Base-by-base conservation (phyloP, 2,888 invertebrate species). In the Eupithecia exiguata region DNA sequence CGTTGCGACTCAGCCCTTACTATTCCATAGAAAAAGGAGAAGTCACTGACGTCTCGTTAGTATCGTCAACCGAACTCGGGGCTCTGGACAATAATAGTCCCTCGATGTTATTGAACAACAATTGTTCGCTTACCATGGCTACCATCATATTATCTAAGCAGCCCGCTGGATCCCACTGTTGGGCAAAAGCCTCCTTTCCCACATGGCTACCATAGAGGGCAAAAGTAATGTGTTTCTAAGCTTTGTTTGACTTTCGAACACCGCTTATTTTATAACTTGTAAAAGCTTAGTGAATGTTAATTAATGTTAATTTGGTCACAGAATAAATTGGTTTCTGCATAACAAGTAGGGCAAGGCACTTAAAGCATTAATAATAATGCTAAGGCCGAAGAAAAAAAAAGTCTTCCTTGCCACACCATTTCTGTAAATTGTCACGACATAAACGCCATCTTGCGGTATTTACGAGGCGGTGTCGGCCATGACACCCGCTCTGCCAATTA, bases 401-500 rank as follows among this genome's bases (percentile, higher is more conserved):
- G 5, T 10, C 46, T 49, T n/a, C 5, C 12, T 58, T 25, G 12
- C 25, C 53, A 53, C 21, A 25, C 58, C 49, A 21, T 53, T 21
- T 53, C 49, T 10, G 5, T 5, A 58, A 58, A 58, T 58, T 25
- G 5, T 0, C 25, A 5, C 58, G 58, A 25, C 58, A 25, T 58
- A 58, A 58, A 25, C 58, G 58, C 25, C 58, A 58, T 58, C 58
- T 58, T 25, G 58, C 25, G 25, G 58, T 58, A 58, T 68, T 70
- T 74, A 77, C 68, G 68, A 66, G 71, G 65, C 68, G 68, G 40
- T 35, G 70, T 53, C 38, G 36, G 49, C 75, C 74, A 74, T 74
- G 77, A 67, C 75, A 69, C 40, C 43, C 67, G 77, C 69, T 25
- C 61, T 73, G 67, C 76, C 75, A 79, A 80, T 80, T 80, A 80